Evolutionary conservation across 2,888 invertebrate species (phyloP).

Genomic region (Syrista parreyssii): DNA sequence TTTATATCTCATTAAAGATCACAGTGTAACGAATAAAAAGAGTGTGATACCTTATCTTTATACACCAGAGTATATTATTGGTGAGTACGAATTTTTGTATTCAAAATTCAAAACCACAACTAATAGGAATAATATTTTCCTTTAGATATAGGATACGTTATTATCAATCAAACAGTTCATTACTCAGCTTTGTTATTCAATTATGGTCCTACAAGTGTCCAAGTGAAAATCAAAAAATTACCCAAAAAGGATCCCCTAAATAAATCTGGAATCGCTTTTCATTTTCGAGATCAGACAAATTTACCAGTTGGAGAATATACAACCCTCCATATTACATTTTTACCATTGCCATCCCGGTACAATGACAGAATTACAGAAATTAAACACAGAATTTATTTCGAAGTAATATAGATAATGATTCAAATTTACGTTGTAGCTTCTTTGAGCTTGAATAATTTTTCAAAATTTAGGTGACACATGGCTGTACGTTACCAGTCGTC

Average conservation of each 20-base stretch:
- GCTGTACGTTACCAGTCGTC: slow-evolving; percentile 71
- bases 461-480: slow-evolving; percentile 68
- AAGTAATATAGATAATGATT: slow-evolving; percentile 60
- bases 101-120: not conserved
- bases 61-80: slow-evolving; percentile 68
- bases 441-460: slow-evolving; percentile 10
- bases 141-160: slow-evolving; percentile 70
- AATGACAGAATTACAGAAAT: slow-evolving; percentile 67
- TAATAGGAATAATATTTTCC: not conserved
- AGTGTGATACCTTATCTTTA: slow-evolving; percentile 68
- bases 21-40: slow-evolving; percentile 35
- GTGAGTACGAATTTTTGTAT: slow-evolving; percentile 30
- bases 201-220: slow-evolving; percentile 69
- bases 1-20: slow-evolving; percentile 63
- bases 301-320: slow-evolving; percentile 68
- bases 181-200: slow-evolving; percentile 68
- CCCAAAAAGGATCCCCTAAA: slow-evolving; percentile 34
- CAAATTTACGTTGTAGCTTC: not conserved
- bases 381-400: slow-evolving; percentile 66
- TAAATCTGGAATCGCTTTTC: slow-evolving; percentile 53
- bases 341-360: slow-evolving; percentile 60
- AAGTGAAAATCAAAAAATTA: slow-evolving; percentile 61
- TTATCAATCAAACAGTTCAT: slow-evolving; percentile 66
- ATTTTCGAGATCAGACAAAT: slow-evolving; percentile 60
- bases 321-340: slow-evolving; percentile 69